A percentile compares a stretch with the other conserved stretches of the same genome.
These are phyloP conservation scores for Pegea sp. DNA, from an alignment of 23 tunicate species.

Conservation along the genomic window DNA sequence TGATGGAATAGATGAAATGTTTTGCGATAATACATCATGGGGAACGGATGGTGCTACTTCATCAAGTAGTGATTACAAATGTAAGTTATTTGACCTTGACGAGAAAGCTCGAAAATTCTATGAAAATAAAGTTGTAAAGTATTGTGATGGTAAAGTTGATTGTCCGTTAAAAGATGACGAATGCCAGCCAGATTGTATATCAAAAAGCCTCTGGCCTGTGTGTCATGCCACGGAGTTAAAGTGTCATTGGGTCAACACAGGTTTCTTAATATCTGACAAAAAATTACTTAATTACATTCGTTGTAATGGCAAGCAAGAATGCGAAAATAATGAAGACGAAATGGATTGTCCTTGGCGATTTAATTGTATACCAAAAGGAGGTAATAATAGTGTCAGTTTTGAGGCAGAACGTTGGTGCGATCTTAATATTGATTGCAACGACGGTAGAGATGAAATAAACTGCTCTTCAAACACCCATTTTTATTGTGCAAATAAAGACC, in stretches of 20 bases:
- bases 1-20: background rate
- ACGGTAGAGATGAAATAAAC: constrained; percentile 1
- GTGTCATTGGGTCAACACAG: no score
- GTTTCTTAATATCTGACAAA: no score
- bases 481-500: constrained; percentile 5
- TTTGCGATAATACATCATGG: background rate
- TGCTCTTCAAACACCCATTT: constrained; percentile 9
- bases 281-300: no score
- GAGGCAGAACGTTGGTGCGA: constrained; percentile 4
- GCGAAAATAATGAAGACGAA: background rate
- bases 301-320: background rate
- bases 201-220: background rate
- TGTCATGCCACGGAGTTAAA: background rate
- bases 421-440: constrained; percentile 3
- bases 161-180: background rate
- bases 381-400: no score
- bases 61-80: no score
- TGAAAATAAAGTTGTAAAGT: background rate
- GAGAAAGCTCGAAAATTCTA: no score
- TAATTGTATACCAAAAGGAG: background rate
- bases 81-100: background rate
- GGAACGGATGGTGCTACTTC: no score
- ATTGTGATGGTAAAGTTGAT: background rate
- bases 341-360: background rate
- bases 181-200: background rate